Percentiles rank a stretch among this genome's conserved stretches.
Conservation (phyloP, 2,888 invertebrate genomes). For the Idaea aversata region DNA sequence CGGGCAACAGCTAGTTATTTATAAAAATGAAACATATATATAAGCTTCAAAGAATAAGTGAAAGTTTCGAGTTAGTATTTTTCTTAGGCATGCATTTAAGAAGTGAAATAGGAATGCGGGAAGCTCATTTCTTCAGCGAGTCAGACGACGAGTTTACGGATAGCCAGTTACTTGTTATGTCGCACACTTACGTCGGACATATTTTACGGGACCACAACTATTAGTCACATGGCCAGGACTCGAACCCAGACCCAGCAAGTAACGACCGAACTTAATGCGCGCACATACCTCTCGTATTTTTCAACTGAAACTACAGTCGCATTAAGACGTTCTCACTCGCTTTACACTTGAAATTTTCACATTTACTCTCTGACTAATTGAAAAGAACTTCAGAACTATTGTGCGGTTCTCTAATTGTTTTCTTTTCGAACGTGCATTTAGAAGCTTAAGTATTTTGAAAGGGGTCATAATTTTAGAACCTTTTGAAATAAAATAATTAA, state of each 20-base stretch:
- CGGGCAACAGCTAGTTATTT: too few species aligned
- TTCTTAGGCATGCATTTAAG: background rate
- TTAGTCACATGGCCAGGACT: constrained; percentile 51
- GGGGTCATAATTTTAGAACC: background rate
- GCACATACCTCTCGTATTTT: constrained; percentile 59
- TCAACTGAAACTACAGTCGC: constrained; percentile 53
- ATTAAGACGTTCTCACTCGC: constrained; percentile 40
- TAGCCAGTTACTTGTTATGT: constrained; percentile 45
- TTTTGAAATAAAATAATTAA: background rate
- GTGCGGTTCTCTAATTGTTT: background rate
- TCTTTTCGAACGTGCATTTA: background rate
- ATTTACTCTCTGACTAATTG: constrained; percentile 1
- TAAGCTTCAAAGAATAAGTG: too few species aligned
- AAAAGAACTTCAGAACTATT: background rate
- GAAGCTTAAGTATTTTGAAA: background rate
- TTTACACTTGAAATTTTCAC: constrained; percentile 4
- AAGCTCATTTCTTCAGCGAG: constrained; percentile 17
- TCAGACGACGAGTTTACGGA: constrained; percentile 37
- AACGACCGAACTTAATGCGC: constrained; percentile 62
- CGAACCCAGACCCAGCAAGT: constrained; percentile 52
- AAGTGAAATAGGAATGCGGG: constrained; percentile 1
- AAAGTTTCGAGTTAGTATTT: background rate
- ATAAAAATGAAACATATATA: too few species aligned
- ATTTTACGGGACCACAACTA: constrained; percentile 53
- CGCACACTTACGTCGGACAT: constrained; percentile 49